Evolutionary conservation across 2,113 vertebrate species (phyloP).

Genomic region (Nesogale talazaci): DNA sequence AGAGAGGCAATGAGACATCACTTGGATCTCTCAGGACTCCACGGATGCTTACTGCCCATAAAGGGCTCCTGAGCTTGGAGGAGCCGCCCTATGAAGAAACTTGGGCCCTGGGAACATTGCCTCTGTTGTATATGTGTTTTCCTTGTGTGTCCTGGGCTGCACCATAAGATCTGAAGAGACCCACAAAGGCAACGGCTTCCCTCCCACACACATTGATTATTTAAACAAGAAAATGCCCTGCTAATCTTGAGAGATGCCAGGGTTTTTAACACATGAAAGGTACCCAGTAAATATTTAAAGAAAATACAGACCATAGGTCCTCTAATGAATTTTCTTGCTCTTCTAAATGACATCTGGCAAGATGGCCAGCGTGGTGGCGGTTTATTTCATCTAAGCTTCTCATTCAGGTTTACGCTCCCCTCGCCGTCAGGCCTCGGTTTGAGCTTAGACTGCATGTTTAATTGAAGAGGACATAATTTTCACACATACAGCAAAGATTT

Average conservation of each 20-base stretch:
- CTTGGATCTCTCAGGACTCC: not conserved
- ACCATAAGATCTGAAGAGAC: conserved; percentile 33
- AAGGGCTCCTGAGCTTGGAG: not conserved
- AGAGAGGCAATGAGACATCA: not conserved
- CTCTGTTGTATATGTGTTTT: not conserved
- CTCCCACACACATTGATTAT: conserved; percentile 60
- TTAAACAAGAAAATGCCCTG: conserved; percentile 80
- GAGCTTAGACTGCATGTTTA: conserved; percentile 86
- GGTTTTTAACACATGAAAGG: conserved; percentile 83
- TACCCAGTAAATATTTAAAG: conserved; percentile 80
- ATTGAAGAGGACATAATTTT: conserved; percentile 89
- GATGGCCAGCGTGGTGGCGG: conserved; percentile 71
- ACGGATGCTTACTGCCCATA: conserved; percentile 1
- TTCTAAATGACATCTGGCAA: conserved; percentile 79
- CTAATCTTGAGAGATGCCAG: conserved; percentile 82
- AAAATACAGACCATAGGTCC: conserved; percentile 76
- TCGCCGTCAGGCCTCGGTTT: conserved; percentile 73
- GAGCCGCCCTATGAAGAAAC: not conserved
- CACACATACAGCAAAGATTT: conserved; percentile 89
- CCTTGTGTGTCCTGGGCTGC: not conserved
- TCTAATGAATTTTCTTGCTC: conserved; percentile 81
- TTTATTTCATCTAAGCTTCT: conserved; percentile 69
- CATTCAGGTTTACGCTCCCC: conserved; percentile 66
- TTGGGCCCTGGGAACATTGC: not conserved
- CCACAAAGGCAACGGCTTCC: conserved; percentile 44